phyloP scores from a whole-genome alignment of 1,140 invertebrate genomes.

The Diprion similis region DNA sequence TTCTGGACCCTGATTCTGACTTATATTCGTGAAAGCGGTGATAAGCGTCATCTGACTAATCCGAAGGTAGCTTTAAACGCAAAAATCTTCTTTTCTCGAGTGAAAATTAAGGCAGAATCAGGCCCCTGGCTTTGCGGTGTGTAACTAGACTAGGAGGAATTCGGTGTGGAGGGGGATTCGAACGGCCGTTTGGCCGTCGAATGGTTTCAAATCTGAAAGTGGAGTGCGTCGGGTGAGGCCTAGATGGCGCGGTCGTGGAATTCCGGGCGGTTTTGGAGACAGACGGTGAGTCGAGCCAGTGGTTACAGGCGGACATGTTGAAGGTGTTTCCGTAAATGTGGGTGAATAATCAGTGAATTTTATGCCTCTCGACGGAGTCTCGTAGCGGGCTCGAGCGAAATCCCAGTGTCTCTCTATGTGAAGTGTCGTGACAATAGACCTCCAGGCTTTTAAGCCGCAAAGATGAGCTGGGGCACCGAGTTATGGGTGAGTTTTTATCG shows the following conservation, averaged over 20 bases:
- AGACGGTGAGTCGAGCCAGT: conserved; percentile 46
- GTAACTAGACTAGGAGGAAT: not conserved
- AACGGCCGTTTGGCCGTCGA: not conserved
- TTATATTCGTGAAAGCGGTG: no score
- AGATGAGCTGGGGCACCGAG: conserved; percentile 68
- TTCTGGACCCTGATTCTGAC: no score
- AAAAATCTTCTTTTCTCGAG: no score
- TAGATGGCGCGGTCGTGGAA: conserved; percentile 32
- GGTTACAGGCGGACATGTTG: conserved; percentile 55
- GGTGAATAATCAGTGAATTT: conserved; percentile 30
- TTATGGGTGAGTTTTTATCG: conserved; percentile 63
- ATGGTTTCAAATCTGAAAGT: not conserved
- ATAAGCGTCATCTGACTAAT: no score
- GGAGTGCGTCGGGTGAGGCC: not conserved
- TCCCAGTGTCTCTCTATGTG: conserved; percentile 43
- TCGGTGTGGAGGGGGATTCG: not conserved
- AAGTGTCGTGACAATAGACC: conserved; percentile 41
- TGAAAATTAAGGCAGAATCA: no score
- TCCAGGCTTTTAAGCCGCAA: conserved; percentile 44
- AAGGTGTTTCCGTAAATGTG: conserved; percentile 42
- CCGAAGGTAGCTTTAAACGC: no score
- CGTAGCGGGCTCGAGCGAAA: conserved; percentile 36
- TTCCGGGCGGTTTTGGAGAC: conserved; percentile 44
- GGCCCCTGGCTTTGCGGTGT: no score
- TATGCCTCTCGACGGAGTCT: conserved; percentile 37